A percentile compares a stretch with the other conserved stretches of the same genome.
phyloP scores from a whole-genome alignment of 2,888 invertebrate genomes.

The Shargacucullia verbasci region DNA sequence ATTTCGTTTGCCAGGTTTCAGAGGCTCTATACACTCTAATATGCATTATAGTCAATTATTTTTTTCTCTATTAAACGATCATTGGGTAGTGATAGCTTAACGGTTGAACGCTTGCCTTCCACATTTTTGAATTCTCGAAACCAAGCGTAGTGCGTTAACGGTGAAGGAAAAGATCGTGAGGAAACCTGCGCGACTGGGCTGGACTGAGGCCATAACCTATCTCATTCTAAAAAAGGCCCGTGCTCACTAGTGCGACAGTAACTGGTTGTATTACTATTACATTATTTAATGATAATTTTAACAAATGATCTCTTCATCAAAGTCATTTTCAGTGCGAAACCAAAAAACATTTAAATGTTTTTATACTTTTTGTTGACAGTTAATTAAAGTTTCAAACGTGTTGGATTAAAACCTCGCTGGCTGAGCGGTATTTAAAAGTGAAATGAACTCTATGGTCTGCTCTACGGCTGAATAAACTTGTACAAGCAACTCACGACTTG shows the following conservation, averaged over 20 bases:
- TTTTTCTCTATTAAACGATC: too few relatives aligned
- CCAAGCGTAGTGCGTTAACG: too few relatives aligned
- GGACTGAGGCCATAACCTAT: too few relatives aligned
- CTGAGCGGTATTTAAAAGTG: constrained; percentile 49
- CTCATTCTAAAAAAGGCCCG: too few relatives aligned
- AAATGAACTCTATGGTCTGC: constrained; percentile 48
- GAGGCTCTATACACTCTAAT: constrained; percentile 4
- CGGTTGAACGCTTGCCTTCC: too few relatives aligned
- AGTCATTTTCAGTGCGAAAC: constrained; percentile 8
- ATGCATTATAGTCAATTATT: too few relatives aligned
- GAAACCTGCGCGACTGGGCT: too few relatives aligned
- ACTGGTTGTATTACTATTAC: too few relatives aligned
- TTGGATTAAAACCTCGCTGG: constrained; percentile 35
- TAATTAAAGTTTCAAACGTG: constrained; percentile 43
- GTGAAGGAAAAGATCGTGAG: too few relatives aligned
- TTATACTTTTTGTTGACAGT: constrained; percentile 18
- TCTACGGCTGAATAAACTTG: constrained; percentile 39
- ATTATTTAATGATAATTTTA: constrained; percentile 3
- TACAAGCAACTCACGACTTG: constrained; percentile 44
- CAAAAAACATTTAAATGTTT: constrained; percentile 24
- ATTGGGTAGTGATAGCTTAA: too few relatives aligned
- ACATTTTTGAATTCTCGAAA: too few relatives aligned
- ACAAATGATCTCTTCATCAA: constrained; percentile 10
- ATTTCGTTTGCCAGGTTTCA: constrained; percentile 15
- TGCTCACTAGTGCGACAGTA: too few relatives aligned